Evolutionary conservation across 1,140 invertebrate genomes (phyloP), one percentile per base, ranked within the genome.

Genomic region (Tetramorium parvispinum): DNA sequence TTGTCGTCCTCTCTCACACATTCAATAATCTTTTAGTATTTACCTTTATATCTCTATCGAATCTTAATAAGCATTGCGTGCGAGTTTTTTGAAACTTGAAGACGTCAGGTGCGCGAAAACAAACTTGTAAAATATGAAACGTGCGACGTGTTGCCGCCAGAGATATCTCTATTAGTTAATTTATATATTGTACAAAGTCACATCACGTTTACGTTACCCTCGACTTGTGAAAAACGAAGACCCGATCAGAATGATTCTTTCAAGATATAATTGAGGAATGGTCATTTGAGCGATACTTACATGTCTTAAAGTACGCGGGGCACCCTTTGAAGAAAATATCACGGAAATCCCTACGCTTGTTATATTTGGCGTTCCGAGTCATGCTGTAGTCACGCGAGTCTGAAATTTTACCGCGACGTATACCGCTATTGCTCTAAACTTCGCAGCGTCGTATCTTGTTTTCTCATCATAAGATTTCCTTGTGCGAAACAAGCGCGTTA

Each of bases 361-460:
- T 91, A 91, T 91, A 90, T 91, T 90, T 87, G 90, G 86, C 70
- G 11, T 55, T 85, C 71, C 90, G 87, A 92, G 53, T 92, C 88
- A 92, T 55, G 24, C 43, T 18, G 3, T 46, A 32, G 32, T 49
- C 43, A 21, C 21, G 77, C 77, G 40, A 73, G 27, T 77, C 82
- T 89, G 57, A 55, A 86, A 89, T 86, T 77, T 63, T 89, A 82
- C 6, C 61, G 13, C 63, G 51, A 57, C 1, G 46, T 63, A 43
- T 76, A 53, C 32, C 18, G 75, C 70, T 82, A 83, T 85, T 83
- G 32, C 32, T 40, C n/a, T 37, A 55, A n/a, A 75, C 32, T n/a
- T 4, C 18, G 18, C 37, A 32, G 32, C 0, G 0, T 32, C 27
- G 40, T 8, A 43, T 18, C 49, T 53, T 3, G 37, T 55, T 75